Evolutionary conservation across 2,888 invertebrate species (phyloP), one percentile per base, ranked within the genome.

Genomic region (Hypolimnas misippus): DNA sequence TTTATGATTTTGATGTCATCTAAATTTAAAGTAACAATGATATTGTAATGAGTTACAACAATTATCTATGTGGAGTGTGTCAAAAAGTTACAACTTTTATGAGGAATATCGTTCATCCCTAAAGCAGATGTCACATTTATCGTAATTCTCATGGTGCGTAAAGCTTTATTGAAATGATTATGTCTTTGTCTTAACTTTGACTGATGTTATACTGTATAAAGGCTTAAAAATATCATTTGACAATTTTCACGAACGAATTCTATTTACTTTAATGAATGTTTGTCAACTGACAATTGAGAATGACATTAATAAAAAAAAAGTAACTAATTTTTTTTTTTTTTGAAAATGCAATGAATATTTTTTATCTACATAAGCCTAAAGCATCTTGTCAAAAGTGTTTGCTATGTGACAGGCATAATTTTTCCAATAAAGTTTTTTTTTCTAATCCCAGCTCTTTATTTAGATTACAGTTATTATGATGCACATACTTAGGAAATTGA

Each of bases 391-490:
- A 14, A 17, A 12, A 1, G n/a, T 4, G 17, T 4, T 19, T 17
- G 7, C 21, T 3, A 8, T 29, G 10, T 14, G 25, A 44, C 46
- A 35, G 35, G 16, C 14, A 21, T 14, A 25, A 19, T 29, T 49
- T 49, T 38, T 54, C 54, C 46, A 12, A 54, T 60, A 38, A 19
- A 38, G 17, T 38, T 38, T 46, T 38, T 16, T 25, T 46, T 54
- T 25, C 46, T 33, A 29, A 44, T 17, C 21, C 16, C 35, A 25
- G 21, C 25, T 42, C 21, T 60, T 59, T 51, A 60, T 60, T 60
- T 60, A 53, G 59, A 60, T 60, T 60, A 54, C 53, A 10, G 16
- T 53, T 46, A 54, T 29, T 46, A 44, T 53, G 31, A 29, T 7
- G n/a, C 49, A 49, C 40, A 16, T 7, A 7, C 19, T 17, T 3